phyloP scores from a whole-genome alignment of 2,888 invertebrate species.

The Melieria picta region DNA sequence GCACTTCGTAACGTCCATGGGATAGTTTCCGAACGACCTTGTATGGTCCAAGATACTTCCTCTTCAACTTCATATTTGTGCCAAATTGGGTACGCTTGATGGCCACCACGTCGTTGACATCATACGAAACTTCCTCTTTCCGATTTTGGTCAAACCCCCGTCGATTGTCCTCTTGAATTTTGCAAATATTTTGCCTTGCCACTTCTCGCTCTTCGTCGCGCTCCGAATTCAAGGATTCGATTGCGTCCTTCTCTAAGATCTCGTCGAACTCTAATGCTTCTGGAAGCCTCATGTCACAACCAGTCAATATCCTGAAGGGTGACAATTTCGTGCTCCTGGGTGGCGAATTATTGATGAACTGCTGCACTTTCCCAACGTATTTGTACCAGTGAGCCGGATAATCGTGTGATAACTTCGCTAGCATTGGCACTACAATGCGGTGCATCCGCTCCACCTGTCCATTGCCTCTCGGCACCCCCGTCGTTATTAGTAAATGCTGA shows the following conservation, averaged over 20 bases:
- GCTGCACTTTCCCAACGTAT: not conserved
- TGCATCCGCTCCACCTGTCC: constrained; percentile 59
- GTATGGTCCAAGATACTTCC: constrained; percentile 31
- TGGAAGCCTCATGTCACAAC: constrained; percentile 1
- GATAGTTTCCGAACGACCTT: constrained; percentile 17
- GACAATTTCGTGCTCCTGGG: constrained; percentile 18
- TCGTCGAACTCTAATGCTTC: not conserved
- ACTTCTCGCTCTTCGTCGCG: constrained; percentile 12
- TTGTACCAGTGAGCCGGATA: constrained; percentile 2
- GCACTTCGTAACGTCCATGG: constrained; percentile 33
- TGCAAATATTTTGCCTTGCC: constrained; percentile 13
- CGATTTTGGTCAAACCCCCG: constrained; percentile 13
- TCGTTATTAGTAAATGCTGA: constrained; percentile 50
- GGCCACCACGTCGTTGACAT: constrained; percentile 22
- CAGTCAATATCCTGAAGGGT: constrained; percentile 2
- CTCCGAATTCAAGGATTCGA: constrained; percentile 7
- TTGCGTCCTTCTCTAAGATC: constrained; percentile 3
- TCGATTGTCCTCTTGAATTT: constrained; percentile 29
- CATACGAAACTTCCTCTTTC: constrained; percentile 8
- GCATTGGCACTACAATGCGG: constrained; percentile 48
- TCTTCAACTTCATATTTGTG: constrained; percentile 22
- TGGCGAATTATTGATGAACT: constrained; percentile 16
- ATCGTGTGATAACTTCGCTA: not conserved
- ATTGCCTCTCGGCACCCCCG: constrained; percentile 54
- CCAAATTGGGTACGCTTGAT: constrained; percentile 38